Percentiles rank a stretch among this genome's conserved stretches.
Evolutionary conservation across 2,113 vertebrate species (phyloP).

Genomic region (Heterochromis multidens): DNA sequence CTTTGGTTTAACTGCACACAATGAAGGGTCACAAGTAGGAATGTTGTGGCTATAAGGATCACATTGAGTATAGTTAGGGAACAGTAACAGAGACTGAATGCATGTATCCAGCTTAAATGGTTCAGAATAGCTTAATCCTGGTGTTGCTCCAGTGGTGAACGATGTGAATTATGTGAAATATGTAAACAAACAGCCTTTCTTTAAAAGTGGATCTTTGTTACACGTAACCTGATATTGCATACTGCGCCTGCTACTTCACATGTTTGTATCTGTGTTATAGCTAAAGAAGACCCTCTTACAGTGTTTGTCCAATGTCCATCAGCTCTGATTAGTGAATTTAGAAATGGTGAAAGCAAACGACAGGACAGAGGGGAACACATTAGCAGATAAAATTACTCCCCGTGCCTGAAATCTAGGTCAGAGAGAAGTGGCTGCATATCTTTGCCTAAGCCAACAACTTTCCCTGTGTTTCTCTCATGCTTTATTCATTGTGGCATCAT

Average conservation of each 20-base stretch:
- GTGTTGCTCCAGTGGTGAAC: background rate
- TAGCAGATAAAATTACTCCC: conserved; percentile 16
- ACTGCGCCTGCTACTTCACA: background rate
- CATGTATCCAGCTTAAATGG: background rate
- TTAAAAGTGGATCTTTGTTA: background rate
- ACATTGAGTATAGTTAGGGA: too few relatives aligned
- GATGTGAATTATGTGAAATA: conserved; percentile 1
- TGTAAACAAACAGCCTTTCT: conserved; percentile 11
- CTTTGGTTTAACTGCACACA: background rate
- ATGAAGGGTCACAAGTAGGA: background rate
- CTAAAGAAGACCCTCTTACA: background rate
- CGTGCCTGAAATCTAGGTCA: conserved; percentile 54
- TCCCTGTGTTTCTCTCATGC: conserved; percentile 48
- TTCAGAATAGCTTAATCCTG: background rate
- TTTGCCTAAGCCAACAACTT: conserved; percentile 35
- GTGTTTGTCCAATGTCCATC: background rate
- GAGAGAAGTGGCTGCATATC: conserved; percentile 41
- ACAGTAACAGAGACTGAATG: too few relatives aligned
- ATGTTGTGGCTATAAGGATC: too few relatives aligned
- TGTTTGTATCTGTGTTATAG: background rate
- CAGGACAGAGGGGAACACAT: background rate
- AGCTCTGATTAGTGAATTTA: background rate
- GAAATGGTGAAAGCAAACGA: background rate
- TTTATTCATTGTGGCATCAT: conserved; percentile 55
- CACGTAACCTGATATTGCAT: background rate